Percentiles rank a stretch among this genome's conserved stretches.
phyloP scores from a whole-genome alignment of 2,797 vertebrate species.

The Cyprinodon diabolis region DNA sequence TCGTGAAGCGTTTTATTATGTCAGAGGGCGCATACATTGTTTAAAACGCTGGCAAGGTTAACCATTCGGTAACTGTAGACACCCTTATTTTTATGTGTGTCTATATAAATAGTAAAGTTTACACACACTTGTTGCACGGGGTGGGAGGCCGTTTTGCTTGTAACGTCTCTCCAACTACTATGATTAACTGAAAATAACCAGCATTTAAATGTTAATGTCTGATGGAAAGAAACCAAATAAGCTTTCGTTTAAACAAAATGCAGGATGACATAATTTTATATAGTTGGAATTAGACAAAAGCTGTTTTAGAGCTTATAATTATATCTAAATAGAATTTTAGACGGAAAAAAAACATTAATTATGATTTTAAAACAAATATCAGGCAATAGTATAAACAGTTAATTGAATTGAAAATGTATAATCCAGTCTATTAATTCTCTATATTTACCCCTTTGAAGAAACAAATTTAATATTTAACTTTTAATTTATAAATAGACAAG shows the following conservation, averaged over 20 bases:
- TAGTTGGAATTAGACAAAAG: too few species aligned
- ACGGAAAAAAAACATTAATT: too few species aligned
- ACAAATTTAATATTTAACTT: background rate
- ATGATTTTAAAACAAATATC: background rate
- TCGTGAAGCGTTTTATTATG: background rate
- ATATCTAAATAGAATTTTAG: background rate
- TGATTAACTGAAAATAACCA: background rate
- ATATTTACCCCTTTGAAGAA: background rate
- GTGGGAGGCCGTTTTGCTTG: slow-evolving; percentile 20
- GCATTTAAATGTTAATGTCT: background rate
- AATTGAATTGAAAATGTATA: too few species aligned
- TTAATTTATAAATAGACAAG: background rate
- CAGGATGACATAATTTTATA: background rate
- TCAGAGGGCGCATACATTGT: background rate
- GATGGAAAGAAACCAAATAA: background rate
- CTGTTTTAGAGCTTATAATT: background rate
- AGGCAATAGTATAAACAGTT: too few species aligned
- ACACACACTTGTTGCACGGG: slow-evolving; percentile 28
- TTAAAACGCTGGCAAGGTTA: slow-evolving; percentile 10
- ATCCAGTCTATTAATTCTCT: background rate
- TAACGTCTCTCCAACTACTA: background rate
- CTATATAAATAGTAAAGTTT: slow-evolving; percentile 41
- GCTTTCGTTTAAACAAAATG: background rate
- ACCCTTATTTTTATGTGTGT: slow-evolving; percentile 51
- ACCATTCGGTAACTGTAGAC: slow-evolving; percentile 12